Conservation (phyloP, 2,113 vertebrate species). For the Cichladusa arquata region DNA sequence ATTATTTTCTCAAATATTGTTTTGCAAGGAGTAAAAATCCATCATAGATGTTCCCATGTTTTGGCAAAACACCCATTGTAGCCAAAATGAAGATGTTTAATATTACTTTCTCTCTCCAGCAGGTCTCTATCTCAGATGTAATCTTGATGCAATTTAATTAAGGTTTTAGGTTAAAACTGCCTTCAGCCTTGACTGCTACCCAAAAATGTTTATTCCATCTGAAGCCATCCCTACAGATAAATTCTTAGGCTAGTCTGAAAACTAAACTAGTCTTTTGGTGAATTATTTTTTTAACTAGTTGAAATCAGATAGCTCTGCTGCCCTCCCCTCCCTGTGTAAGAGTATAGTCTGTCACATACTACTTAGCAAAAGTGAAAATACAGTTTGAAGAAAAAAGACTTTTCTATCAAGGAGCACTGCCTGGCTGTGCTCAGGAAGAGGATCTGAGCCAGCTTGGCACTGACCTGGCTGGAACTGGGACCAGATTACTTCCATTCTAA, state of each 20-base stretch:
- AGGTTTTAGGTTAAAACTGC: background rate
- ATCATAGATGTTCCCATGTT: background rate
- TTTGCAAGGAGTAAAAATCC: background rate
- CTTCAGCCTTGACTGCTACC: background rate
- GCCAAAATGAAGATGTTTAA: background rate
- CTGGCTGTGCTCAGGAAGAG: background rate
- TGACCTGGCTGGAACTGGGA: background rate
- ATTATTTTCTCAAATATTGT: background rate
- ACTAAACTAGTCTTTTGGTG: background rate
- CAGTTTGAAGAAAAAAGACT: background rate
- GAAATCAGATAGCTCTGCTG: background rate
- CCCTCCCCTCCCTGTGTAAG: background rate
- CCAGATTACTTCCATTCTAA: background rate
- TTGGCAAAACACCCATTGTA: background rate
- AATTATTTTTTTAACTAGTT: background rate
- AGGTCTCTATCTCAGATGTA: background rate
- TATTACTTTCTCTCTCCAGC: background rate
- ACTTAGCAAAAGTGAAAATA: background rate
- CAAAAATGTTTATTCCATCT: background rate
- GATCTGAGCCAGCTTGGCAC: background rate
- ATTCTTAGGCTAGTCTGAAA: background rate
- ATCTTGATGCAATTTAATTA: background rate
- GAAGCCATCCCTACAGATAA: background rate
- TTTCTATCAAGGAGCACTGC: background rate
- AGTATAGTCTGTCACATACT: fast-evolving